Evolutionary conservation across 2,797 vertebrate species (phyloP), one percentile per base, ranked within the genome.

Genomic region (Eulemur mongoz): DNA sequence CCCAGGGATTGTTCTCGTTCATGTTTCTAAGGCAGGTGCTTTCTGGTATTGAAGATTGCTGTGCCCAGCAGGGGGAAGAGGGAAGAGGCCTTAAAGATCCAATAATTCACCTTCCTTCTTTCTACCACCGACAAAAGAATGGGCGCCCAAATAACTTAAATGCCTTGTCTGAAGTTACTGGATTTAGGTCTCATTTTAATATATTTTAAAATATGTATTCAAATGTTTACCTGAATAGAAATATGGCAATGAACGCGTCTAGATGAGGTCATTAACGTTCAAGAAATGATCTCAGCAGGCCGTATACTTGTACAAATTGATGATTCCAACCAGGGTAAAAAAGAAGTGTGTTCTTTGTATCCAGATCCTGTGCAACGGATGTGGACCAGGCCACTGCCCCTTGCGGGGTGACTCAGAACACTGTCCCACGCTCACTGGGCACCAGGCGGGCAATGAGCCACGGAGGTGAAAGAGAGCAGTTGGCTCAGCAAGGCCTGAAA

Each of bases 341-440:
- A 73, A 8, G 35, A 82, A 57, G 23, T n/a, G 15, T 69, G 15
- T n/a, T 38, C 40, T 69, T 59, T 45, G 40, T 27, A 6, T 65
- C 35, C 27, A 65, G 43, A 50, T 13, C 22, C 27, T 25, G 11
- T 0, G 9, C 35, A 15, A 7, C 27, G 23, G 22, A 18, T 17
- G 25, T 14, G 40, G 43, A 9, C 0, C 35, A 0, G 0, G 10
- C 25, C 1, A 0, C 65, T n/a, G 2, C 3, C 17, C 25, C 30
- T 17, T 20, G 0, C 0, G 0, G 2, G 40, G 5, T 4, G 32
- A 7, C 9, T 54, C 40, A 32, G 45, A 69, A 23, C 2, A 9
- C 18, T 14, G 30, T 22, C 65, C 12, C 27, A 1, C 0, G 3
- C 4, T 6, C 4, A 0, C 1, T 2, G 10, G 14, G 50, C 40